A percentile compares a stretch with the other conserved stretches of the same genome.
Evolutionary conservation across 92 coral and sea anemone species (phyloP).

Genomic region (Phymanthus crucifer): DNA sequence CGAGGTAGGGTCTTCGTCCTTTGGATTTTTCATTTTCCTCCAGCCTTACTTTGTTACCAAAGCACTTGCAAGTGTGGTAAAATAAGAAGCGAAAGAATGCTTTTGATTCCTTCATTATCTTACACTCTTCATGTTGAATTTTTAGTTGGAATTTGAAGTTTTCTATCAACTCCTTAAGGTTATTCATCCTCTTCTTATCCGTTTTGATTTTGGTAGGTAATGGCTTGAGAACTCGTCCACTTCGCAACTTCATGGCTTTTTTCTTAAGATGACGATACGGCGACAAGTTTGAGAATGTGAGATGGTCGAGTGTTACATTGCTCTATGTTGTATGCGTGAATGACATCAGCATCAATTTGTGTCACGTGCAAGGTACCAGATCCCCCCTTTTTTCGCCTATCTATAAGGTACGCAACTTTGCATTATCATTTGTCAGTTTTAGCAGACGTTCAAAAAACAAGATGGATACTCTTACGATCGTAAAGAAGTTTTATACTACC

Average conservation of each 20-base stretch:
- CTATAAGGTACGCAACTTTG: neutral
- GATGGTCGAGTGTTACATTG: too few relatives aligned
- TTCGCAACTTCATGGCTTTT: too few relatives aligned
- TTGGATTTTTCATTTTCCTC: constrained; percentile 2
- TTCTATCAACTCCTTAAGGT: neutral
- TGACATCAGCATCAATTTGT: neutral
- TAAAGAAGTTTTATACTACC: too few relatives aligned
- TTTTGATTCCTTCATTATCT: neutral
- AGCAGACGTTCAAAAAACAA: too few relatives aligned
- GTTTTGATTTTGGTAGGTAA: neutral
- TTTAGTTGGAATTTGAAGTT: neutral
- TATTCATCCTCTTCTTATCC: too few relatives aligned
- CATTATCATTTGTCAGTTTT: neutral
- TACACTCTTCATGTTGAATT: neutral
- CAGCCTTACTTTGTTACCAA: constrained; percentile 12
- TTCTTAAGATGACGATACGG: neutral
- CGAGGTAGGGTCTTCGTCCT: too few relatives aligned
- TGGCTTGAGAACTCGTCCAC: neutral
- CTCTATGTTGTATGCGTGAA: neutral
- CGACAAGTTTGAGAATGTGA: neutral
- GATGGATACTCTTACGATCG: too few relatives aligned
- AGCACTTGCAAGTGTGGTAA: constrained; percentile 1
- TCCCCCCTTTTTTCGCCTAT: neutral
- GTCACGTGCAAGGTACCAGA: neutral
- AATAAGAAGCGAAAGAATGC: constrained; percentile 1